phyloP scores from a whole-genome alignment of 2,113 vertebrate genomes.

The Saccopteryx leptura region DNA sequence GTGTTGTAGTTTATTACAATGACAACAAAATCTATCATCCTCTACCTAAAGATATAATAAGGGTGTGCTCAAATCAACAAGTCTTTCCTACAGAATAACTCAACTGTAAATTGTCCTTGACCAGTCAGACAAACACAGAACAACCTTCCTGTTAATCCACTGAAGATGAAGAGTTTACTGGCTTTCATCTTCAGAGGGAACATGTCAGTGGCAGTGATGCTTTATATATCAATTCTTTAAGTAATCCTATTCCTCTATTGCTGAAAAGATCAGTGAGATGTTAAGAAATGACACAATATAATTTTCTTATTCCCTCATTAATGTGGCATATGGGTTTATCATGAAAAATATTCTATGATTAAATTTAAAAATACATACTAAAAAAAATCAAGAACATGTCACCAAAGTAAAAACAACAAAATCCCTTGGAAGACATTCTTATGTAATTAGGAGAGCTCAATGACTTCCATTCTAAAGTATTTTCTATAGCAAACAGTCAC shows the following conservation, averaged over 20 bases:
- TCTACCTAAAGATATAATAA: constrained; percentile 86
- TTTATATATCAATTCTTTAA: constrained; percentile 79
- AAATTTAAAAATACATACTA: not conserved
- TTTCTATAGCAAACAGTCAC: not conserved
- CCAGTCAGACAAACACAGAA: constrained; percentile 88
- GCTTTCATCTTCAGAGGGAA: constrained; percentile 69
- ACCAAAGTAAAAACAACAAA: not conserved
- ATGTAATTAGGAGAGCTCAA: not conserved
- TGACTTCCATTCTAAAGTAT: not conserved
- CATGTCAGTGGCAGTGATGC: constrained; percentile 68
- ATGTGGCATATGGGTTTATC: not conserved
- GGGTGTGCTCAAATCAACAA: constrained; percentile 87
- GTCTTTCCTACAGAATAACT: constrained; percentile 88
- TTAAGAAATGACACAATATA: not conserved
- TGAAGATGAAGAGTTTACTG: constrained; percentile 81
- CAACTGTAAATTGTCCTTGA: constrained; percentile 90
- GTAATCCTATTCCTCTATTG: not conserved
- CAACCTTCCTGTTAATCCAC: constrained; percentile 86
- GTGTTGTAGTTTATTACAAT: constrained; percentile 84
- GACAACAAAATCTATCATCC: constrained; percentile 88
- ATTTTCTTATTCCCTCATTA: constrained; percentile 1
- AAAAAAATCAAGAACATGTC: not conserved
- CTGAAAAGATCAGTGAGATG: constrained; percentile 28
- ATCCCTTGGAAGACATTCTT: not conserved
- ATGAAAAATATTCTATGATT: not conserved